Evolutionary conservation across 1,140 invertebrate genomes (phyloP).

Genomic region (Anastrepha obliqua): DNA sequence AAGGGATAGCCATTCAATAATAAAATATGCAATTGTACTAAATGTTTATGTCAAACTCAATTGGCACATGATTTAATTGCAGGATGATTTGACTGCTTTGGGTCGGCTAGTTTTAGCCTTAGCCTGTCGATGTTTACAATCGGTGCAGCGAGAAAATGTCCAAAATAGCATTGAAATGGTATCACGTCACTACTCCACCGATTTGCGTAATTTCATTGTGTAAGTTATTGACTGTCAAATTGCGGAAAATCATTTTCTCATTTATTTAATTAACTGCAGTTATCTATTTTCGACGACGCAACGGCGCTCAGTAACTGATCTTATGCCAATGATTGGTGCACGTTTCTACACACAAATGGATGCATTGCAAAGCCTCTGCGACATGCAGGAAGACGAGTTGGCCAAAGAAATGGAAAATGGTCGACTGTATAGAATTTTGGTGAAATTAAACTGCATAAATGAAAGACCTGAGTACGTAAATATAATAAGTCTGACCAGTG

Average conservation of each 20-base stretch:
- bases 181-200: constrained; percentile 90
- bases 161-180: constrained; percentile 92
- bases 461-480: constrained; percentile 91
- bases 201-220: constrained; percentile 96
- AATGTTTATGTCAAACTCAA: background rate
- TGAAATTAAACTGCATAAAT: constrained; percentile 93
- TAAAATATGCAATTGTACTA: too few species aligned
- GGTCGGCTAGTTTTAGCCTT: constrained; percentile 94
- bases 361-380: constrained; percentile 88
- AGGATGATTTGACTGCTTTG: constrained; percentile 93
- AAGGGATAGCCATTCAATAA: background rate
- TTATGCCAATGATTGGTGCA: constrained; percentile 99
- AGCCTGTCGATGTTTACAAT: constrained; percentile 92
- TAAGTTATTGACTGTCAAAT: constrained; percentile 75
- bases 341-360: constrained; percentile 97
- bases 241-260: background rate
- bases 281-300: constrained; percentile 84
- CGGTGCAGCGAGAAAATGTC: constrained; percentile 89
- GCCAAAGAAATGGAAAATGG: constrained; percentile 97
- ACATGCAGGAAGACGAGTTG: constrained; percentile 92
- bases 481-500: too few species aligned
- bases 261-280: constrained; percentile 72
- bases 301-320: constrained; percentile 91
- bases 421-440: constrained; percentile 90
- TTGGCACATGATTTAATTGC: constrained; percentile 64